A percentile compares a stretch with the other conserved stretches of the same genome.
Conservation (phyloP, 2,888 invertebrate species). For the Platycnemis pennipes region DNA sequence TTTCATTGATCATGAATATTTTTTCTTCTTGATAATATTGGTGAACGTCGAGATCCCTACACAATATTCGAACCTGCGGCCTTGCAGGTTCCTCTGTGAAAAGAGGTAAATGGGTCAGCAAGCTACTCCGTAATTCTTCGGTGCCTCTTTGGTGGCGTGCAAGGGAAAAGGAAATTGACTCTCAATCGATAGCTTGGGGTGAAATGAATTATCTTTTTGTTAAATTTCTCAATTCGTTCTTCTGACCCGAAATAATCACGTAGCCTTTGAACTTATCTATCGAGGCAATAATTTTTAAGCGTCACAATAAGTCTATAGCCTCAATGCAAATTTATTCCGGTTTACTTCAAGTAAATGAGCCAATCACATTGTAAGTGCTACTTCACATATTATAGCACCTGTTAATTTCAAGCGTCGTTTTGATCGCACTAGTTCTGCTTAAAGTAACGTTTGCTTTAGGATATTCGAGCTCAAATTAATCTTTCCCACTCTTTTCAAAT, state of each 20-base stretch:
- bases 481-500: too few species aligned
- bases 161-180: not conserved
- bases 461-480: too few species aligned
- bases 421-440: too few species aligned
- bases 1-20: too few species aligned
- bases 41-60: too few species aligned
- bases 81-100: not conserved
- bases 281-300: not conserved
- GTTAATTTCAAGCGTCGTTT: not conserved
- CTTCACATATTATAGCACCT: not conserved
- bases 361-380: not conserved
- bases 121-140: not conserved
- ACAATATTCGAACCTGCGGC: not conserved
- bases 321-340: not conserved
- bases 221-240: not conserved
- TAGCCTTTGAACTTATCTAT: not conserved
- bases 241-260: not conserved
- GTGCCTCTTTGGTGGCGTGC: not conserved
- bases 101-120: not conserved
- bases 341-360: not conserved
- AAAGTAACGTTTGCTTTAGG: not conserved
- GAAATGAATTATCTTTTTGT: not conserved
- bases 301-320: not conserved
- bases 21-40: too few species aligned
- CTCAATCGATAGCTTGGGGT: not conserved